Base-by-base conservation (phyloP, 2,113 vertebrate species). In the Empidonax traillii region DNA sequence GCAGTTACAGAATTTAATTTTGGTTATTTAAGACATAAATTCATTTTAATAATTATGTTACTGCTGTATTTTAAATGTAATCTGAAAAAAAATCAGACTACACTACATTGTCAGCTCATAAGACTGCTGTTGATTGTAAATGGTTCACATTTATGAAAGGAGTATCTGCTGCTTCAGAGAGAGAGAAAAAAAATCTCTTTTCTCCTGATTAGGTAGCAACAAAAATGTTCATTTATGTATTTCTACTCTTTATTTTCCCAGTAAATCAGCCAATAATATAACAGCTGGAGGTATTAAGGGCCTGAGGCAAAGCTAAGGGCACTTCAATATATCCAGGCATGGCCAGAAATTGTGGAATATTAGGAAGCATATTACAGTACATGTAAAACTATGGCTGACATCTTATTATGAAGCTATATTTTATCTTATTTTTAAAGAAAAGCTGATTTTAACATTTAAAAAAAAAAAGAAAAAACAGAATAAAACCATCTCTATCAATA, bases 241-340 rank as follows among this genome's bases (percentile, higher is more conserved):
- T 96, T 97, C 94, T 93, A 68, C 87, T 97, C 97, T 95, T 97
- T 97, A 94, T 97, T 97, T 98, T 96, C 75, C 80, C 76, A 95
- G 97, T 91, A 95, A 97, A 98, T 97, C 96, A 95, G 93, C 92
- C 97, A 98, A 96, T 97, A 98, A 98, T 96, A 94, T 94, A 97
- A 92, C 97, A 97, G 97, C 97, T 98, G 69, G 97, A 97, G 97
- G 95, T 97, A 95, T 80, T 95, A 92, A 97, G 67, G 96, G 96
- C 98, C 98, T 94, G 82, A 90, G 93, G 98, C 98, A 96, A 94
- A 97, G 97, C 97, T 97, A 90, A 97, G 96, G 97, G 97, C 96
- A 79, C 69, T 98, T 97, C 89, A 91, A 77, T 95, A 95, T 95
- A 91, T 76, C 84, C 84, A 94, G 85, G 85, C 79, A 92, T 69